Base-by-base conservation (phyloP, 2,113 vertebrate species). In the Micronisus gabar region DNA sequence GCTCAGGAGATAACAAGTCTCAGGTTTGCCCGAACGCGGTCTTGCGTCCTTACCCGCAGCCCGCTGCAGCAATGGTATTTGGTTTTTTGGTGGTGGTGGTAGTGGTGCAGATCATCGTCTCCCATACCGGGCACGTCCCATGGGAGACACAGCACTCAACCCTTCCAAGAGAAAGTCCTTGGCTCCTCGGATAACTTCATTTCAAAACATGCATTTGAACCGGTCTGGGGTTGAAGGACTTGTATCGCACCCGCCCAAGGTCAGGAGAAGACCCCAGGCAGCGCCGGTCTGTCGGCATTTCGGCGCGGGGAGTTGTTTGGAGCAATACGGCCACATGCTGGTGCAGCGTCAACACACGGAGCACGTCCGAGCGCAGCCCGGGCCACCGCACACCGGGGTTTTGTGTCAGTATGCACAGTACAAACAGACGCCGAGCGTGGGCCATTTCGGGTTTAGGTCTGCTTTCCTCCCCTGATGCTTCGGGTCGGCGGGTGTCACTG, bases 261-360 rank as follows among this genome's bases (percentile, higher is more conserved):
- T 82, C 92, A 83, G 79, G 10, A 25, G 19, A 45, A 83, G 63
- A 63, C 66, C 62, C 32, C 45, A 62, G 85, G 67, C 82, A 82
- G 74, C 1, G 2, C 25, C 6, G 3, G n/a, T 34, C 41, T 14
- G 65, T 3, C 1, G 41, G 29, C 1, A 0, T 63, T 91, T 74
- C 2, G 1, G 66, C 61, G 30, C 18, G 2, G 41, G 1, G 26
- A 56, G 53, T 5, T 76, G 48, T 93, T 90, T 92, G 67, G 30
- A 85, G n/a, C 63, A 59, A 22, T 5, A 73, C 7, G 86, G 13
- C 75, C 80, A 12, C 85, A 29, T 1, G 26, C 50, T 76, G 75
- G 12, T 41, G 67, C 4, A 15, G 47, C 0, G 0, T 61, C 85
- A 82, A 23, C 67, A 76, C 14, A 3, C 0, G 0, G 65, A 76